Evolutionary conservation across 1,140 invertebrate genomes (phyloP).

Genomic region (Ectropis grisescens): DNA sequence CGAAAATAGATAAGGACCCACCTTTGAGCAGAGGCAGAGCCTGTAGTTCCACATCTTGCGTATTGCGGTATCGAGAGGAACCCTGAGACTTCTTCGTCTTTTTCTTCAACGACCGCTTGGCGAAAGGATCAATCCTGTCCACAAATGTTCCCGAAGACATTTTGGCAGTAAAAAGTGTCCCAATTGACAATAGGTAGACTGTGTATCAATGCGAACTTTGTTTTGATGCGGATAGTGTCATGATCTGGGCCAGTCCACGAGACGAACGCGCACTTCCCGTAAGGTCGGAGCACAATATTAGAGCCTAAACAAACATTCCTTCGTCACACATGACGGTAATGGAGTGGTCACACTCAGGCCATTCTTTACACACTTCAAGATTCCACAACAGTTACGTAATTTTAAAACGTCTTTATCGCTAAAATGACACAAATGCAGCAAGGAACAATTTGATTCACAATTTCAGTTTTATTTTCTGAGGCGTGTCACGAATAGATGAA

Average conservation of each 20-base stretch:
- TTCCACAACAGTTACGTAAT: conserved; percentile 69
- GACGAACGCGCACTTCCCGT: conserved; percentile 57
- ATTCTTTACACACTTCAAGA: conserved; percentile 64
- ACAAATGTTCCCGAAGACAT: conserved; percentile 91
- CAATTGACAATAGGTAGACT: conserved; percentile 58
- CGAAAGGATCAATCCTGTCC: conserved; percentile 95
- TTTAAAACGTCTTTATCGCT: conserved; percentile 60
- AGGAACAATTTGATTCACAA: conserved; percentile 61
- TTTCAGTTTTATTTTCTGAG: conserved; percentile 65
- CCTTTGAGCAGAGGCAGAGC: conserved; percentile 90
- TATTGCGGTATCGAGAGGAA: conserved; percentile 90
- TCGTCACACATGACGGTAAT: conserved; percentile 68
- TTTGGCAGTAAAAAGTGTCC: conserved; percentile 66
- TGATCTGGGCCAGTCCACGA: conserved; percentile 58
- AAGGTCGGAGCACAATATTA: conserved; percentile 62
- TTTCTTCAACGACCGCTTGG: conserved; percentile 92
- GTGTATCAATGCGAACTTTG: conserved; percentile 59
- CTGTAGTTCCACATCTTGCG: conserved; percentile 90
- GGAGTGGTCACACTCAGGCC: conserved; percentile 66
- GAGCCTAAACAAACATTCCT: conserved; percentile 68
- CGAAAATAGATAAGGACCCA: conserved; percentile 44
- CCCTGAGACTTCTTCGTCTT: conserved; percentile 94
- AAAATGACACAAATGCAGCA: conserved; percentile 64
- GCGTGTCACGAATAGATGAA: conserved; percentile 68
- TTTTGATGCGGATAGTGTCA: conserved; percentile 59